Conservation (phyloP, 2,888 invertebrate genomes). For the Dusona sp. region DNA sequence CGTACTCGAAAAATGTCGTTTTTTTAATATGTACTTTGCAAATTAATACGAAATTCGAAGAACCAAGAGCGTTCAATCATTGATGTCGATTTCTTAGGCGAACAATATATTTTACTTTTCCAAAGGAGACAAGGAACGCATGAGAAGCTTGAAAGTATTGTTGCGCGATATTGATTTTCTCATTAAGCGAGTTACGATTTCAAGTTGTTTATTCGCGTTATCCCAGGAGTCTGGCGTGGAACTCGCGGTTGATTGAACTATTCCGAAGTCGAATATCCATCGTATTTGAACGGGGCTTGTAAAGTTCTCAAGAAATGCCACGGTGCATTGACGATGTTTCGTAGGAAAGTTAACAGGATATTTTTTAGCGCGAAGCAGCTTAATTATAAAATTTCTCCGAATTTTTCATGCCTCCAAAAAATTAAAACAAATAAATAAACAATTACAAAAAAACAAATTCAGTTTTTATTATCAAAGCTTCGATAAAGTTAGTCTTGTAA, state of each 20-base stretch:
- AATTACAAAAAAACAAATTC: background rate
- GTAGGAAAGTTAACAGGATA: slow-evolving; percentile 3
- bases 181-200: slow-evolving; percentile 63
- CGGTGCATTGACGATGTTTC: background rate
- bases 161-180: slow-evolving; percentile 69
- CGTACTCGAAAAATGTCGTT: background rate
- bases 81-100: background rate
- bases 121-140: background rate
- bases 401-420: no score
- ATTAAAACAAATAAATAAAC: background rate
- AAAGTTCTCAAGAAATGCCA: slow-evolving; percentile 18
- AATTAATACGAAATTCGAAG: background rate
- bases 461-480: background rate
- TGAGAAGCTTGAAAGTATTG: slow-evolving; percentile 48
- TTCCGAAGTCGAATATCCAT: slow-evolving; percentile 40
- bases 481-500: background rate
- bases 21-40: background rate
- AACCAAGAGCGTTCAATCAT: background rate
- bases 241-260: slow-evolving; percentile 59
- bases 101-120: background rate
- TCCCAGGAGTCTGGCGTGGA: slow-evolving; percentile 41
- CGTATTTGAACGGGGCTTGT: slow-evolving; percentile 14
- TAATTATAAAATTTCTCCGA: background rate
- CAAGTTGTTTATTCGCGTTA: slow-evolving; percentile 57
- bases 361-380: background rate